Conservation (phyloP, 2,797 vertebrate genomes). For the Fringilla coelebs region DNA sequence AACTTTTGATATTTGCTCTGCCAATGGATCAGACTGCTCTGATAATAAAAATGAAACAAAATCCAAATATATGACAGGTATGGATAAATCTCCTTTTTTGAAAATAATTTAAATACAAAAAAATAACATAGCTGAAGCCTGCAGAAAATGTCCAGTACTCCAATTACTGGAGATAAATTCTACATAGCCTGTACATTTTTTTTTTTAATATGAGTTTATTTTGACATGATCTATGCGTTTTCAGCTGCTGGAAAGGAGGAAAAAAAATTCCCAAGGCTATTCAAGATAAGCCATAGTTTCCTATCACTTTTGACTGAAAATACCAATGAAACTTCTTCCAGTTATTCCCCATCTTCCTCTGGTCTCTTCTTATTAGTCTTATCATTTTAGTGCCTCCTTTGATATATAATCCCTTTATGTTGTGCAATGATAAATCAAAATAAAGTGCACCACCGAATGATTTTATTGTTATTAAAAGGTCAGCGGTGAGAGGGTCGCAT, state of each 20-base stretch:
- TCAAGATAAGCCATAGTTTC: conserved; percentile 34
- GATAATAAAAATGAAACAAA: not conserved
- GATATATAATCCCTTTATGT: conserved; percentile 49
- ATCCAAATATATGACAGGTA: not conserved
- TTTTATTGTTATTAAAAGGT: conserved; percentile 64
- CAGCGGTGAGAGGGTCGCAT: not conserved
- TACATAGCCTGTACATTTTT: not conserved
- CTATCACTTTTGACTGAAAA: conserved; percentile 37
- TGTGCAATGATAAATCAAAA: conserved; percentile 51
- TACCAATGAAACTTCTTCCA: conserved; percentile 23
- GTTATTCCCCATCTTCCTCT: conserved; percentile 32
- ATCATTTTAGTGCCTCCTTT: conserved; percentile 51
- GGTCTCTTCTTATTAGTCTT: conserved; percentile 38
- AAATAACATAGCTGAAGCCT: not conserved
- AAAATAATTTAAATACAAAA: conserved; percentile 1
- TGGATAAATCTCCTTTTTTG: not conserved
- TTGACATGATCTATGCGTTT: conserved; percentile 22
- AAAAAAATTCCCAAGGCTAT: not conserved
- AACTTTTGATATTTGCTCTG: not conserved
- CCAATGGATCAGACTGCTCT: not conserved
- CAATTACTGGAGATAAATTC: not conserved
- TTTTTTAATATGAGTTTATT: conserved; percentile 3
- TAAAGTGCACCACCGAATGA: conserved; percentile 13
- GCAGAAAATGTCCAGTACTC: not conserved
- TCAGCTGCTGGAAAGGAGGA: not conserved